Evolutionary conservation across 1,140 invertebrate species (phyloP).

Genomic region (Drosophila yakuba): DNA sequence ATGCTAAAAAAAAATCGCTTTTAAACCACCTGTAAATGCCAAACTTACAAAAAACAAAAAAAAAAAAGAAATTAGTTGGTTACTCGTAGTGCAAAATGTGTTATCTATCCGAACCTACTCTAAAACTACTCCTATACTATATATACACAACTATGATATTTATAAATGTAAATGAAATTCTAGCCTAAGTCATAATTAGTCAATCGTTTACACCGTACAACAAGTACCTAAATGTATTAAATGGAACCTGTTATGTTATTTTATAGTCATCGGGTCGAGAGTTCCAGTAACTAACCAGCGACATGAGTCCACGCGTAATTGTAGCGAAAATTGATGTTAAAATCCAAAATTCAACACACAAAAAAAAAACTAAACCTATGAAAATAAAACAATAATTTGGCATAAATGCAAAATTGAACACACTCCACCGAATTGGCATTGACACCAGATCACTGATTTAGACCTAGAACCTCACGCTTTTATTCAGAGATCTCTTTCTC

Average conservation of each 20-base stretch:
- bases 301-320: slow-evolving; percentile 43
- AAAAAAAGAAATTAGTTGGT: slow-evolving; percentile 24
- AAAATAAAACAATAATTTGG: slow-evolving; percentile 63
- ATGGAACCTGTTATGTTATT: slow-evolving; percentile 72
- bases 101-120: slow-evolving; percentile 52
- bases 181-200: slow-evolving; percentile 67
- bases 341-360: slow-evolving; percentile 41
- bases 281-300: slow-evolving; percentile 70
- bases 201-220: slow-evolving; percentile 58
- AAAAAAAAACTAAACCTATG: slow-evolving; percentile 21
- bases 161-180: slow-evolving; percentile 66
- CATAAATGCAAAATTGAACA: slow-evolving; percentile 46
- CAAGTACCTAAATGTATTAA: slow-evolving; percentile 71
- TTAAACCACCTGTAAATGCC: slow-evolving; percentile 47
- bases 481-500: slow-evolving; percentile 30
- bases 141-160: slow-evolving; percentile 54
- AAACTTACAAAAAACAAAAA: slow-evolving; percentile 13
- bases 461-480: slow-evolving; percentile 10
- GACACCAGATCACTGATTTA: slow-evolving; percentile 16
- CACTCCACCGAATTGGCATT: slow-evolving; percentile 49
- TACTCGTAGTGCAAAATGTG: slow-evolving; percentile 36
- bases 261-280: slow-evolving; percentile 56
- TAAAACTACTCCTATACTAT: slow-evolving; percentile 57
- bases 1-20: slow-evolving; percentile 22
- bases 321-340: slow-evolving; percentile 61